Conservation (phyloP, 2,888 invertebrate species). For the Exephanes ischioxanthus region DNA sequence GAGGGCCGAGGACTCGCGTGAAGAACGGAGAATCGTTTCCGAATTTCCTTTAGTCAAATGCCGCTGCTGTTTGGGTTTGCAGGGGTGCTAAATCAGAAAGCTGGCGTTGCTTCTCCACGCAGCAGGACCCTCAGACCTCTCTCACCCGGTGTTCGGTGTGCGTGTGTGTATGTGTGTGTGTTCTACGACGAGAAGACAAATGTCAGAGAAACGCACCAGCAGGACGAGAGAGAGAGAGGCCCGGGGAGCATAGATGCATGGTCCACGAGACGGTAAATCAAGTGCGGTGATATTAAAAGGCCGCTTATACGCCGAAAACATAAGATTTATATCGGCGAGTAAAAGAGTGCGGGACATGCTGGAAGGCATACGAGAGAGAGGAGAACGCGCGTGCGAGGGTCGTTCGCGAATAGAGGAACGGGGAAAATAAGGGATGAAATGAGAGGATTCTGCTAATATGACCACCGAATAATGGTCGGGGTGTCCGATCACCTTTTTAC, state of each 20-base stretch:
- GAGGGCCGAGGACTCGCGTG: background rate
- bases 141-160: constrained; percentile 67
- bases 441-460: constrained; percentile 52
- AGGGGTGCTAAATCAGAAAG: constrained; percentile 76
- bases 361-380: constrained; percentile 19
- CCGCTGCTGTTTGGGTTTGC: constrained; percentile 57
- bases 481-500: background rate
- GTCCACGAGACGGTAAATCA: constrained; percentile 82
- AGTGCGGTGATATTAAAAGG: constrained; percentile 84
- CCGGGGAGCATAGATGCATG: constrained; percentile 76
- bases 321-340: constrained; percentile 82
- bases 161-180: background rate
- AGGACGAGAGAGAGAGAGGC: constrained; percentile 41
- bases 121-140: constrained; percentile 63
- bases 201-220: constrained; percentile 74
- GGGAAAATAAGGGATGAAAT: constrained; percentile 57
- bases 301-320: constrained; percentile 84
- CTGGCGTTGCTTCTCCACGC: constrained; percentile 68
- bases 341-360: constrained; percentile 57
- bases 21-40: background rate
- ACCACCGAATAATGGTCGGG: constrained; percentile 49
- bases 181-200: constrained; percentile 75
- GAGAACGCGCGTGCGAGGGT: constrained; percentile 57
- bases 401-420: constrained; percentile 44
- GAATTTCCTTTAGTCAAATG: constrained; percentile 74